Base-by-base conservation (phyloP, 2,113 vertebrate species). In the Petrocephalus microphthalmus region DNA sequence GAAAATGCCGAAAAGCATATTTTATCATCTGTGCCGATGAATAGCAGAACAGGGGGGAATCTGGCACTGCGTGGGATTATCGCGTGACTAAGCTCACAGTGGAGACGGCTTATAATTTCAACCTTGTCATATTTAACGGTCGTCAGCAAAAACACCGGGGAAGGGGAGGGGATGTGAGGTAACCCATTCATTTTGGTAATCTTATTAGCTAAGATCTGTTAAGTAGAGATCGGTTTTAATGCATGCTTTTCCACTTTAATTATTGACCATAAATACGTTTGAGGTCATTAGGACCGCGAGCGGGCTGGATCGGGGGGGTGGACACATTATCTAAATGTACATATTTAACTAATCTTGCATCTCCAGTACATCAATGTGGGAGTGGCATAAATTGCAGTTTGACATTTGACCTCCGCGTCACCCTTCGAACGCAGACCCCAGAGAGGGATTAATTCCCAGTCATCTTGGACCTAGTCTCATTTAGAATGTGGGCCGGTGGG, bases 191-290 rank as follows among this genome's bases (percentile, higher is more conserved):
- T 96, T 95, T 95, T 93, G 87, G 93, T 96, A 96, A 96, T 96
- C 95, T 95, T 92, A 96, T 96, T 96, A 96, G 95, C 94, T 94
- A 94, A 96, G 95, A 96, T 95, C 95, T 96, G 95, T 95, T 95
- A 96, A 96, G 95, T 94, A 96, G 94, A 93, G 94, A 94, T 91
- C 84, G 91, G 93, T 95, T 95, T 95, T 95, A 95, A 95, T 96
- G 95, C 95, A 95, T 93, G 95, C 95, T 95, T 96, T 95, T 94
- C 93, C 93, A 93, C 95, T 96, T 96, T 96, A 95, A 95, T 96
- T 95, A 95, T 96, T 95, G 93, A 94, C 94, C 94, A 95, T 95
- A 95, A 96, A 96, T 95, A 95, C 94, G 92, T 95, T 95, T 92
- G 91, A 95, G 95, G 95, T 93, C 95, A 96, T 96, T 96, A 95